Percentiles rank a stretch among this genome's conserved stretches.
These are phyloP conservation scores for Heterotilapia buettikoferi DNA, from an alignment of 2,113 vertebrate genomes.

Conservation along the genomic window DNA sequence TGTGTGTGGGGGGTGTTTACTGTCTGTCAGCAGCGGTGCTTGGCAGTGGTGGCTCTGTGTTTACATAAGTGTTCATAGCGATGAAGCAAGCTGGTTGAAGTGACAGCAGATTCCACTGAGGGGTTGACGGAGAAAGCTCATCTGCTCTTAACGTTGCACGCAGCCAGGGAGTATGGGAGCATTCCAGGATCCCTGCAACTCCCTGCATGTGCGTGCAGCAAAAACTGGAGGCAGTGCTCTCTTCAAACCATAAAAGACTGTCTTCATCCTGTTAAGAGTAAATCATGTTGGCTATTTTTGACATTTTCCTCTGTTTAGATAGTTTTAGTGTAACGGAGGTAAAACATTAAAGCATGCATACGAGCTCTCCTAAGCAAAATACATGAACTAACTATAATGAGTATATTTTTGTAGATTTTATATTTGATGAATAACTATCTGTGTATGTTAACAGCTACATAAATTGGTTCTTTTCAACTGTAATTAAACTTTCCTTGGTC, in stretches of 20 bases:
- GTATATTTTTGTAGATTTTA: background rate
- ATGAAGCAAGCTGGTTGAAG: conserved; percentile 44
- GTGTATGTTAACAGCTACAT: background rate
- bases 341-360: background rate
- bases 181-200: conserved; percentile 13
- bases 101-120: conserved; percentile 49
- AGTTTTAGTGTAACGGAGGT: background rate
- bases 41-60: conserved; percentile 61
- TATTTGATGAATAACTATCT: background rate
- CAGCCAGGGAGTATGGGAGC: background rate
- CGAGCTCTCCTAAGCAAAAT: background rate
- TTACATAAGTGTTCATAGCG: conserved; percentile 52
- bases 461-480: background rate
- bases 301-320: background rate
- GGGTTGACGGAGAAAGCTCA: conserved; percentile 43
- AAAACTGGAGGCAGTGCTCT: background rate
- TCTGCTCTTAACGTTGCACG: conserved; percentile 38
- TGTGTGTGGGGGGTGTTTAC: conserved; percentile 33
- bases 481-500: background rate
- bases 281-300: background rate
- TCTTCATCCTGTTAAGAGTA: background rate
- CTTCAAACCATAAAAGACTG: background rate
- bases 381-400: background rate
- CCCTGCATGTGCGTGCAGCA: background rate
- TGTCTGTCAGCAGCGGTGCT: conserved; percentile 65